phyloP scores from a whole-genome alignment of 2,797 vertebrate species.

The Anniella stebbinsi region DNA sequence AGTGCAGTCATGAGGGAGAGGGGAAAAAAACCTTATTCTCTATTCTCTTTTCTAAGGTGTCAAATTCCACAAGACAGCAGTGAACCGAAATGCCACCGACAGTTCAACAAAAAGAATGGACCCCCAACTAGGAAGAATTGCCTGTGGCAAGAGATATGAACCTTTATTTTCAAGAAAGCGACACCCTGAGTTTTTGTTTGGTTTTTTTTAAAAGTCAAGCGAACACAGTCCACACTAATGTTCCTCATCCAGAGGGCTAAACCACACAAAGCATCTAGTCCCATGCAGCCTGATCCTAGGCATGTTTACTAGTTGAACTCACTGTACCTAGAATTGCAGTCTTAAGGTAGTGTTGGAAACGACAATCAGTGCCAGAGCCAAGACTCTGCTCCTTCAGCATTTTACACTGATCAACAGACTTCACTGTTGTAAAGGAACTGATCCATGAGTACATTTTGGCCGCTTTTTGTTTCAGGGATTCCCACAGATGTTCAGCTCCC shows the following conservation, averaged over 20 bases:
- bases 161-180: background rate
- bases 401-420: background rate
- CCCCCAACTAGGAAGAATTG: slow-evolving; percentile 25
- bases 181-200: slow-evolving; percentile 26
- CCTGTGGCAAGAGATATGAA: too few relatives aligned
- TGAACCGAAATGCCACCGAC: slow-evolving; percentile 36
- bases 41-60: slow-evolving; percentile 43
- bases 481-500: background rate
- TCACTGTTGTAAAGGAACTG: background rate
- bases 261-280: background rate
- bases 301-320: background rate
- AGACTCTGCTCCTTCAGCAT: background rate
- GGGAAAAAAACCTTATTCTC: background rate
- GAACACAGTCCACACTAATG: background rate
- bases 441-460: background rate
- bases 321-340: background rate
- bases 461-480: background rate
- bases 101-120: slow-evolving; percentile 13
- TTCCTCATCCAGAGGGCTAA: background rate
- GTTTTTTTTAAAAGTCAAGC: slow-evolving; percentile 35
- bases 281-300: background rate
- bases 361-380: background rate
- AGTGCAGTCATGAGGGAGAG: too few relatives aligned
- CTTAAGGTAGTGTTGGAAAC: background rate
- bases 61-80: slow-evolving; percentile 52